Percentiles rank a stretch among this genome's conserved stretches.
Evolutionary conservation across 2,113 vertebrate genomes (phyloP).

Genomic region (Lepus timidus): DNA sequence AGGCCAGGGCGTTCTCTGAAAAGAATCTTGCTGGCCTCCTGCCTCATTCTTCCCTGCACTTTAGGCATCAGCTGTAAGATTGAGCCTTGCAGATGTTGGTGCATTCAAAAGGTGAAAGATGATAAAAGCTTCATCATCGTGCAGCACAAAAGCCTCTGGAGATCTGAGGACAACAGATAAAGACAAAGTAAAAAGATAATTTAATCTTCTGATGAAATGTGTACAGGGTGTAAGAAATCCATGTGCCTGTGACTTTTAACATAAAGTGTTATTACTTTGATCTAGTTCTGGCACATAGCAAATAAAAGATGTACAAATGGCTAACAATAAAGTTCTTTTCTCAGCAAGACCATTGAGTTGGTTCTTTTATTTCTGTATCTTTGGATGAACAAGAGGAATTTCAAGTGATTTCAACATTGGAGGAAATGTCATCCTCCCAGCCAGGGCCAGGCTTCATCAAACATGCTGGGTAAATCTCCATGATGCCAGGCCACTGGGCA

Average conservation of each 20-base stretch:
- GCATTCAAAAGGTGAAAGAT: not conserved
- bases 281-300: conserved; percentile 43
- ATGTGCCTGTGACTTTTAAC: not conserved
- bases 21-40: not conserved
- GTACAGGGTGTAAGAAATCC: not conserved
- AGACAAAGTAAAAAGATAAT: not conserved
- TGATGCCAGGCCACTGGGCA: conserved; percentile 52
- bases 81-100: not conserved
- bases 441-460: not conserved
- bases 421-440: conserved; percentile 53
- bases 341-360: conserved; percentile 45
- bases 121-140: not conserved
- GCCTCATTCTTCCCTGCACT: not conserved
- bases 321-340: conserved; percentile 60
- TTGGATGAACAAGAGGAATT: conserved; percentile 72
- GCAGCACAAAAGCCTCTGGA: not conserved
- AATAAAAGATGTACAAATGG: conserved; percentile 30
- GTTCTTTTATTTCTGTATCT: conserved; percentile 72
- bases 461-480: not conserved
- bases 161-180: not conserved
- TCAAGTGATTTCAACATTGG: conserved; percentile 64
- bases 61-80: not conserved
- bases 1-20: not conserved
- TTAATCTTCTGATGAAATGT: not conserved
- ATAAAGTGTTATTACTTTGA: not conserved